Base-by-base conservation (phyloP, 2,113 vertebrate species). In the Ancistrus triradiatus region DNA sequence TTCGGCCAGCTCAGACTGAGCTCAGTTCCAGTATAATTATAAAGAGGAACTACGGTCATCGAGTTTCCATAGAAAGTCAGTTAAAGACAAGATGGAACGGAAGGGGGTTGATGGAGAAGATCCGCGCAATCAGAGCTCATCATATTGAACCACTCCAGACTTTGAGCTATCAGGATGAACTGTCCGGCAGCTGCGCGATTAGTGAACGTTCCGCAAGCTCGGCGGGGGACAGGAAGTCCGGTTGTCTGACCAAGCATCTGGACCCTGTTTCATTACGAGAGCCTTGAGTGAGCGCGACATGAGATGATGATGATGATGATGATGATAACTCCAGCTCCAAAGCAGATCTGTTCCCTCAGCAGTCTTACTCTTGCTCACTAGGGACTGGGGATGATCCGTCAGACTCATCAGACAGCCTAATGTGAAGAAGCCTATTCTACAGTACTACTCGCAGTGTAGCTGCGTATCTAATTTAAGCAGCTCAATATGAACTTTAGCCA, bases 141-240 rank as follows among this genome's bases (percentile, higher is more conserved):
- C 40, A 42, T 21, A 48, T 42, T 42, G 66, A 64, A 55, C 55
- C 53, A 18, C 48, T 73, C 60, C 71, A 73, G 60, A 68, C 53
- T 17, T 14, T 6, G 2, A 27, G 18, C 27, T 42, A 44, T 52
- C 56, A 52, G 38, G 22, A 59, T 21, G 22, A 28, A 33, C 27
- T 7, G 5, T 47, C 57, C 61, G 14, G 27, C 48, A 52, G 46
- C 28, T 49, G 28, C 7, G 15, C 28, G 35, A 65, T 53, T 59
- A 27, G 48, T n/a, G 33, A 52, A 17, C 4, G 1, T 44, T 33
- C 25, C 14, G 37, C 4, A 19, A 8, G 1, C 15, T 21, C 4
- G n/a, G 18, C 7, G n/a, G 14, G 19, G 17, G 7, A 31, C 5
- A 48, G 48, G 57, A 38, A 50, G 6, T 68, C 49, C 15, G 19